A percentile compares a stretch with the other conserved stretches of the same genome.
These are phyloP conservation scores for Actinemys pallida DNA, from an alignment of 2,113 vertebrate species.

Conservation along the genomic window DNA sequence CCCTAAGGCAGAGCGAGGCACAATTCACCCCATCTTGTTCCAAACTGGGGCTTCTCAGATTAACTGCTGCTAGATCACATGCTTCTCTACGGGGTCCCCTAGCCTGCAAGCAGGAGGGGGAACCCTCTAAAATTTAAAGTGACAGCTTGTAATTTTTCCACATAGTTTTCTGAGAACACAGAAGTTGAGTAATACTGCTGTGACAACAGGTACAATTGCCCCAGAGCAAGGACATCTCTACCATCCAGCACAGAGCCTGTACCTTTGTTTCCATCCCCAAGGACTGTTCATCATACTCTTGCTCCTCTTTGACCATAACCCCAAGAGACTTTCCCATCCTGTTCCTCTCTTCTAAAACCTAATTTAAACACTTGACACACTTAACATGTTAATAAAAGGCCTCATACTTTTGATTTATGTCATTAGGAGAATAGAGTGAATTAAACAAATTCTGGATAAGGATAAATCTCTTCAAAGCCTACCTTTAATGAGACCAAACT, in stretches of 20 bases:
- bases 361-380: neutral
- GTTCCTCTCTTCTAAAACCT: neutral
- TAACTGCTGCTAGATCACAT: neutral
- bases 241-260: neutral
- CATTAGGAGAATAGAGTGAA: fast-evolving
- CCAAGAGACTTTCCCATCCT: neutral
- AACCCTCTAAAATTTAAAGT: neutral
- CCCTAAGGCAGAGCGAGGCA: neutral
- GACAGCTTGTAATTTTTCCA: neutral
- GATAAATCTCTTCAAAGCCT: neutral
- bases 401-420: fast-evolving
- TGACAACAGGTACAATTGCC: neutral
- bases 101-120: neutral
- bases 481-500: neutral
- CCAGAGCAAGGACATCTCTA: neutral
- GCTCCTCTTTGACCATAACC: neutral
- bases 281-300: neutral
- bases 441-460: neutral
- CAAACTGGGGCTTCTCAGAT: neutral
- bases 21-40: neutral
- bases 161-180: neutral
- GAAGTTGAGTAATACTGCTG: neutral
- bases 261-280: neutral
- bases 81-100: neutral
- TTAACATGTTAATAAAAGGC: neutral